Evolutionary conservation across 2,113 vertebrate genomes (phyloP).

Genomic region (Ariopsis seemanni): DNA sequence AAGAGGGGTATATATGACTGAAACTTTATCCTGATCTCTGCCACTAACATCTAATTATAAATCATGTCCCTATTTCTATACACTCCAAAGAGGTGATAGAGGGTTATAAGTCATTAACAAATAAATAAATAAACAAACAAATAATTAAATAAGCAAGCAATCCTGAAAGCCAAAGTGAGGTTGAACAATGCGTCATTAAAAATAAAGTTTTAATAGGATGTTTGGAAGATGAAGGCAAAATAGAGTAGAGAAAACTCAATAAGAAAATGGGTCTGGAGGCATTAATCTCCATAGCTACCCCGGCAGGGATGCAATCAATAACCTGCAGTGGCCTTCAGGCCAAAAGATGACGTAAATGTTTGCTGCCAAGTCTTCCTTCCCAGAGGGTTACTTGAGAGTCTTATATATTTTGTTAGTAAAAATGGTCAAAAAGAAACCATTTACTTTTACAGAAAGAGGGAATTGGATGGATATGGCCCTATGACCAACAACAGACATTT

Average conservation of each 20-base stretch:
- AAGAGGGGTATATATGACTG: background rate
- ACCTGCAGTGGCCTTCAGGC: background rate
- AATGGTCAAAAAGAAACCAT: background rate
- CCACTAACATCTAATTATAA: background rate
- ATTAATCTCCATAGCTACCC: slow-evolving; percentile 17
- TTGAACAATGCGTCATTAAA: background rate
- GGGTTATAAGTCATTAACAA: background rate
- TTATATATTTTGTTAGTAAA: background rate
- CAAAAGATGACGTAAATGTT: background rate
- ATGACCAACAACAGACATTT: background rate
- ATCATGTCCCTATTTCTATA: background rate
- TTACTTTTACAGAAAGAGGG: background rate
- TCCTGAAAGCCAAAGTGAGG: background rate
- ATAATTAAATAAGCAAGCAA: too few relatives aligned
- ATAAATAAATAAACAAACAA: background rate
- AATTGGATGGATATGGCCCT: background rate
- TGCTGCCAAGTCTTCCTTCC: background rate
- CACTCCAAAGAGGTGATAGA: background rate
- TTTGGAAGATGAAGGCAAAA: background rate
- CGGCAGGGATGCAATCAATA: background rate
- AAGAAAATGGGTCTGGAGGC: slow-evolving; percentile 8
- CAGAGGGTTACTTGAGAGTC: background rate
- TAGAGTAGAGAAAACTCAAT: background rate
- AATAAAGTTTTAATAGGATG: background rate
- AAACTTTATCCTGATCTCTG: background rate